Base-by-base conservation (phyloP, 2,113 vertebrate genomes). In the Corynorhinus townsendii region DNA sequence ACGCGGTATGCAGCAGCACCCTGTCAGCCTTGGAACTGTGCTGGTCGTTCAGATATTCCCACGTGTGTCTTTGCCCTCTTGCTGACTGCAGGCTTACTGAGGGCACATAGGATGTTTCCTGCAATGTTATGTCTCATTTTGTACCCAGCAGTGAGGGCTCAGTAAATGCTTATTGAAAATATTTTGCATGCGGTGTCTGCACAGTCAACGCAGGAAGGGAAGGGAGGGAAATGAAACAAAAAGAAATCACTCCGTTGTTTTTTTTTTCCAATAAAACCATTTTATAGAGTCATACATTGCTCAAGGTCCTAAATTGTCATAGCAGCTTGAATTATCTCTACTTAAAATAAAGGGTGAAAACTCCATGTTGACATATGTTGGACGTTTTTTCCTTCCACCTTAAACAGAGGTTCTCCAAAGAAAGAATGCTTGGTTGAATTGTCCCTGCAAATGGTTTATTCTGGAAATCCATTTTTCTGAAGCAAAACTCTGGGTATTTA, bases 401-500 rank as follows among this genome's bases (percentile, higher is more conserved):
- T 95, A 89, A 95, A 56, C 0, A 64, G 2, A 84, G 33, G 30
- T 93, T 96, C 91, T 96, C 75, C 93, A 94, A 98, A 49, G 94
- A 86, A 77, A 73, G 77, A 79, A 76, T 35, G 69, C 82, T 96
- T 95, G 83, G 93, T 43, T 97, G 54, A 92, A 95, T 97, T 86
- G 97, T 92, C 96, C 52, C 71, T 92, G 49, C 24, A 45, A 80
- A 97, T 95, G 83, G 45, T 97, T 97, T 96, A 96, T 64, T 95
- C 92, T 91, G 79, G 95, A 97, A 97, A 96, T 91, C 11, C 77
- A 94, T 95, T 97, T 95, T 77, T 96, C 64, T 62, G 93, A 91
- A 90, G 90, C 80, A 88, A 93, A 98, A 91, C 82, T 66, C 66
- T 95, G 9, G 91, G 83, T 90, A 96, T 97, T 97, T 97, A 96